These are phyloP conservation scores for Todus mexicanus DNA, from an alignment of 2,797 vertebrate genomes.

Conservation along the genomic window DNA sequence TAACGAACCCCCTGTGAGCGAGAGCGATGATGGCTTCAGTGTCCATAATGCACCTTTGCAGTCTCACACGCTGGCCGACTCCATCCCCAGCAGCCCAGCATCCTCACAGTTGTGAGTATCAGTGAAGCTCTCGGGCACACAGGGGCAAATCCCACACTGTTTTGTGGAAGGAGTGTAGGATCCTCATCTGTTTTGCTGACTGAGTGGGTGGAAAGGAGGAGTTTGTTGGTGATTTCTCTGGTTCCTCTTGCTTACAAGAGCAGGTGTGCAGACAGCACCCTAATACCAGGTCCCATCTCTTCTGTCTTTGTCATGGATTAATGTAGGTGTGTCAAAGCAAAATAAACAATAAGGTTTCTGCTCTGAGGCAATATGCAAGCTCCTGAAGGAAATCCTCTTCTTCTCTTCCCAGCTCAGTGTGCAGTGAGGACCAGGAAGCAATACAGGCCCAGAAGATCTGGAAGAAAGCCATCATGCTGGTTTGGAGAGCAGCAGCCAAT, in stretches of 20 bases:
- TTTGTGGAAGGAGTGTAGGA: neutral
- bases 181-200: neutral
- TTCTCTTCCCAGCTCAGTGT: conserved; percentile 83
- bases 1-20: conserved; percentile 89
- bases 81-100: conserved; percentile 95
- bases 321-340: neutral
- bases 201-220: neutral
- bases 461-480: conserved; percentile 99
- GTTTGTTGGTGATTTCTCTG: neutral
- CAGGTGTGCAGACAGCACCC: neutral
- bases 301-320: neutral
- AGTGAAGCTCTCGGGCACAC: neutral
- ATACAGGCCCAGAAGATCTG: conserved; percentile 98
- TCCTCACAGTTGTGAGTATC: conserved; percentile 97
- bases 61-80: conserved; percentile 90
- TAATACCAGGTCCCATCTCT: neutral
- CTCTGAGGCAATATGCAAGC: neutral
- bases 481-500: conserved; percentile 98
- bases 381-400: neutral
- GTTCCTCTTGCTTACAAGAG: neutral
- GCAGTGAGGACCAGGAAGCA: conserved; percentile 96
- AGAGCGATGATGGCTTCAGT: conserved; percentile 96
- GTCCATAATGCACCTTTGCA: conserved; percentile 91
- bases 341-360: neutral
- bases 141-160: neutral